Base-by-base conservation (phyloP, 2,888 invertebrate species). In the Vannuccia rotundouncinata region DNA sequence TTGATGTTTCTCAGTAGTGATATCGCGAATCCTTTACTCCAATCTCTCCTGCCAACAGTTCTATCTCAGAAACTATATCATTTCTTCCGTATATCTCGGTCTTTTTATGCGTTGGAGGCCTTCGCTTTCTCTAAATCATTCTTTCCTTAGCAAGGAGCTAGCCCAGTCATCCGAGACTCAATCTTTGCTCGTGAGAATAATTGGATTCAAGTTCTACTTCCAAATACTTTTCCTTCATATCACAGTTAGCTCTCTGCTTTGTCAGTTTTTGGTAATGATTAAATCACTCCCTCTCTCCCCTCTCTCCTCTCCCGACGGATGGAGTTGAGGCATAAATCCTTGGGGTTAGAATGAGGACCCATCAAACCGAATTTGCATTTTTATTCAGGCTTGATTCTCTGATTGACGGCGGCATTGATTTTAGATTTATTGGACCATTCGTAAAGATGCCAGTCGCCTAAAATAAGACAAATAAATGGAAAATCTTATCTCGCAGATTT, bases 341-440 rank as follows among this genome's bases (percentile, higher is more conserved):
- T 22, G 2, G 22, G 25, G 25, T 66, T 22, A 2, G 10, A 66
- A 2, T 66, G 66, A 66, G 66, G 66, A n/a, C 66, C 66, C 25
- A 66, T 66, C 66, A 66, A 66, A 22, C 13, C 25, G 66, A 66
- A 66, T 66, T 66, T 66, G 66, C 66, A 66, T 66, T 66, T 66
- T 66, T 66, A 66, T 66, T 66, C 66, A 66, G 22, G 66, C 66
- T 66, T 66, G 66, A 66, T 27, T 66, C 25, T 66, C 66, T 66
- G 66, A 66, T 66, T 66, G 66, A 66, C 66, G 66, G 66, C 66
- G 66, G 66, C 66, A 66, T 66, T 66, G 66, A 66, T 66, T 66
- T 66, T 66, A 66, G 66, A 66, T 66, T 66, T 66, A 66, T 66
- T 66, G 66, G 66, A 22, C 10, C 66, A 66, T 27, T 66, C 25